A percentile compares a stretch with the other conserved stretches of the same genome.
Evolutionary conservation across 2,888 invertebrate species (phyloP).

Genomic region (Dichetophora obliterata): DNA sequence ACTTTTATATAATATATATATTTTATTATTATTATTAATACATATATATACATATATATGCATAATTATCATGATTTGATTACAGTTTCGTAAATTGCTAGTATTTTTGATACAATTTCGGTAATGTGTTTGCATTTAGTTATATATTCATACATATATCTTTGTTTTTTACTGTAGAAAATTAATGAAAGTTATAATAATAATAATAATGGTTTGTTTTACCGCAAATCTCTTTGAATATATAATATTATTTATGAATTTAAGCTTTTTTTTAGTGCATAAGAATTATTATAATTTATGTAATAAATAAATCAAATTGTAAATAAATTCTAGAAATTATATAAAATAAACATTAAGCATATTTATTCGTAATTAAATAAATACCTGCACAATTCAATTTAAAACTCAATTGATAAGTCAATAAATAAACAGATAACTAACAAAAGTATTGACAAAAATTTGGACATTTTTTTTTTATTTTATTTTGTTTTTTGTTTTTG

Average conservation of each 20-base stretch:
- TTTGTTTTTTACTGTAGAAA: conserved; percentile 24
- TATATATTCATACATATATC: neutral
- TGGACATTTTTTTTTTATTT: too few species aligned
- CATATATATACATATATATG: conserved; percentile 5
- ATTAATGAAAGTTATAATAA: neutral
- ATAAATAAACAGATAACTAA: too few species aligned
- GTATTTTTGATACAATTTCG: conserved; percentile 9
- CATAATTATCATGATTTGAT: conserved; percentile 16
- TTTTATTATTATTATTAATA: neutral
- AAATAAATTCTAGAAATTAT: conserved; percentile 6
- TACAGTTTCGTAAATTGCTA: conserved; percentile 10
- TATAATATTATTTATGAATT: neutral
- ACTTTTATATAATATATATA: conserved; percentile 22
- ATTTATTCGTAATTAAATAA: neutral
- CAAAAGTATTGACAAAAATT: too few species aligned
- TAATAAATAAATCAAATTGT: conserved; percentile 6
- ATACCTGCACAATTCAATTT: too few species aligned
- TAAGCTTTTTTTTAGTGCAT: neutral
- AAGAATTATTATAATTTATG: neutral
- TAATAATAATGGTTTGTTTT: neutral
- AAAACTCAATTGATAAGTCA: too few species aligned
- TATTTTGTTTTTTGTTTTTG: too few species aligned
- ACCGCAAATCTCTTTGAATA: conserved; percentile 8
- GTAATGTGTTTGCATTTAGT: neutral
- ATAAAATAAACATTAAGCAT: neutral